phyloP scores from a whole-genome alignment of 2,888 invertebrate species.

The Drosophila falleni region DNA sequence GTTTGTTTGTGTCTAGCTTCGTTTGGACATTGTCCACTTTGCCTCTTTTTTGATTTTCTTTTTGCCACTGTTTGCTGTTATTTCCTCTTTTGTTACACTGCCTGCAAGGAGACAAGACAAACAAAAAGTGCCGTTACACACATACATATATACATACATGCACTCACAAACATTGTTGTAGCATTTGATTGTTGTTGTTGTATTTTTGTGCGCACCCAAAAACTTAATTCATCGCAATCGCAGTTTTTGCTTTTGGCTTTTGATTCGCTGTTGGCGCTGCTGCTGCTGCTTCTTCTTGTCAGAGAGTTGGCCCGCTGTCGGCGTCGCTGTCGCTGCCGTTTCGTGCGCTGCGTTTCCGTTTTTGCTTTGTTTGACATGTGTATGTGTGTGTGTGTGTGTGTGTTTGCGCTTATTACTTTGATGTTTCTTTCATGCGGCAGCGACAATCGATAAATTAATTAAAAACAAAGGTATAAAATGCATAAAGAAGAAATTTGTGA shows the following conservation, averaged over 20 bases:
- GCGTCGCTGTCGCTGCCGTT: slow-evolving; percentile 18
- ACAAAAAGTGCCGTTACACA: slow-evolving; percentile 54
- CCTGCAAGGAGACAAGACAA: slow-evolving; percentile 48
- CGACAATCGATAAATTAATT: slow-evolving; percentile 74
- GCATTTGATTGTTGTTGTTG: slow-evolving; percentile 12
- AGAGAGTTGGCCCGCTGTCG: slow-evolving; percentile 16
- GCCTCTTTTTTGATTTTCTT: slow-evolving; percentile 43
- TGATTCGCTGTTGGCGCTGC: slow-evolving; percentile 48
- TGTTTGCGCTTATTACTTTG: slow-evolving; percentile 63
- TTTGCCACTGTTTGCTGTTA: slow-evolving; percentile 37
- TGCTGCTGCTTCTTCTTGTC: slow-evolving; percentile 25
- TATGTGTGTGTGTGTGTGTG: slow-evolving; percentile 22
- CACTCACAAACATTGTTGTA: not conserved
- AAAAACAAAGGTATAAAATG: slow-evolving; percentile 45
- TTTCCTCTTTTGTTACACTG: slow-evolving; percentile 26
- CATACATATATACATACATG: slow-evolving; percentile 38
- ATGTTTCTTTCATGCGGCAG: slow-evolving; percentile 37
- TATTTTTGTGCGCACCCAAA: slow-evolving; percentile 54
- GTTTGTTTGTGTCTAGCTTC: slow-evolving; percentile 23
- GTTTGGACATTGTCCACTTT: slow-evolving; percentile 28
- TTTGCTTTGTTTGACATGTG: slow-evolving; percentile 67
- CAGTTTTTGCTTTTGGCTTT: slow-evolving; percentile 71
- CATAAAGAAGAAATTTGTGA: slow-evolving; percentile 44
- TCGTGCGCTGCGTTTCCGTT: slow-evolving; percentile 62
- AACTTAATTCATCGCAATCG: slow-evolving; percentile 74